Conservation (phyloP, 2,797 vertebrate genomes). For the Sebastes nivosus region DNA sequence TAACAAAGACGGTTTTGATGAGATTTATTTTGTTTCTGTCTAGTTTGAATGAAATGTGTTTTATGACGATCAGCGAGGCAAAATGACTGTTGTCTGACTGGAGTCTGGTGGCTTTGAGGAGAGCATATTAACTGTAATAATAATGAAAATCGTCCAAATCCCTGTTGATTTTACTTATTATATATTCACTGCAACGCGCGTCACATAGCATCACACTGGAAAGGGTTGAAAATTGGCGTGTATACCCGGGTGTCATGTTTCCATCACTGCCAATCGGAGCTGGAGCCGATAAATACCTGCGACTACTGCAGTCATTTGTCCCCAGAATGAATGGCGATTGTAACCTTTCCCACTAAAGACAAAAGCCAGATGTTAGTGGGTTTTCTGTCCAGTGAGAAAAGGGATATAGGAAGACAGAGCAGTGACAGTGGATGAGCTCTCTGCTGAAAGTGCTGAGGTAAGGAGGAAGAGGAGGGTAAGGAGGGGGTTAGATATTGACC, state of each 20-base stretch:
- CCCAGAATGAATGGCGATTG: background rate
- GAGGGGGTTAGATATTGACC: slow-evolving; percentile 32
- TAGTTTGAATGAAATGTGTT: background rate
- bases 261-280: too few species aligned
- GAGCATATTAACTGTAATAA: background rate
- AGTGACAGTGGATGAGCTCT: slow-evolving; percentile 29
- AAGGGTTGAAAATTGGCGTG: too few species aligned
- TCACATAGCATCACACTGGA: background rate
- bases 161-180: background rate
- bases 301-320: background rate
- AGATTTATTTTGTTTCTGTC: too few species aligned
- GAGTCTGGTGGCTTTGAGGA: background rate
- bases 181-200: background rate
- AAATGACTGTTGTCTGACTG: background rate
- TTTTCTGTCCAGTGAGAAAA: background rate
- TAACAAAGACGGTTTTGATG: too few species aligned
- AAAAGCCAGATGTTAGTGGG: background rate
- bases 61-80: background rate
- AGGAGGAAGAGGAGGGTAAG: background rate
- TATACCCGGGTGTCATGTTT: too few species aligned
- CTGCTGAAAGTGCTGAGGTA: slow-evolving; percentile 52
- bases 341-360: background rate
- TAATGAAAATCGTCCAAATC: background rate
- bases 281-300: background rate
- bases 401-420: slow-evolving; percentile 13